Evolutionary conservation across 2,797 vertebrate species (phyloP), one percentile per base, ranked within the genome.

Genomic region (Scleropages formosus): DNA sequence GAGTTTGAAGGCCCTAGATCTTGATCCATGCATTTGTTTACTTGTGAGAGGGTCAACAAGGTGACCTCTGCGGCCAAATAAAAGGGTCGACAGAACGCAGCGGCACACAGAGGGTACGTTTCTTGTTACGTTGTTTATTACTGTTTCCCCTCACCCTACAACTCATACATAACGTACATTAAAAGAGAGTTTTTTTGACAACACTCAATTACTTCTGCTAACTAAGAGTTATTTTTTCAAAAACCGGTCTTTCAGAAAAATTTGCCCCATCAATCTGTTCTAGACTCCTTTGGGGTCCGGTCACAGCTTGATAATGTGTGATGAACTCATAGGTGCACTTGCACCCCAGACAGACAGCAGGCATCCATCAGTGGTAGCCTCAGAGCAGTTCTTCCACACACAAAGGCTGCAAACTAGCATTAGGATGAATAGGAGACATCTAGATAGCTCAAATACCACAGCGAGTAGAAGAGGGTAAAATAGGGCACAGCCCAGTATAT

Each of bases 391-490:
- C 18, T 27, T 7, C 47, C 46, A 69, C 53, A 31, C 69, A 27
- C 8, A 69, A 18, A 46, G 12, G 1, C 24, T 44, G 12, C 53
- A 16, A 56, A 18, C 46, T 12, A 27, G 49, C 46, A n/a, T 53
- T 47, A 10, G 47, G 49, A 53, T 9, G 7, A 53, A 7, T 47
- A 18, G 44, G 16, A 70, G 67, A 24, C 22, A 27, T 51, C 67
- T 27, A 13, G 67, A 70, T 22, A 16, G 66, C 46, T 51, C 12
- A 46, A 22, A 70, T 70, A 61, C 70, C 27, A 70, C 24, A 70
- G 47, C 24, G 4, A 51, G 22, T 2, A 49, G 11, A 26, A 47
- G 26, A 22, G 8, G 22, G 24, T 10, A 9, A 56, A 70, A 58
- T 11, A 65, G 9, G 16, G 24, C 24, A n/a, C 44, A 15, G 66